These are phyloP conservation scores for Andricus curvator DNA, from an alignment of 2,888 invertebrate species.

Conservation along the genomic window DNA sequence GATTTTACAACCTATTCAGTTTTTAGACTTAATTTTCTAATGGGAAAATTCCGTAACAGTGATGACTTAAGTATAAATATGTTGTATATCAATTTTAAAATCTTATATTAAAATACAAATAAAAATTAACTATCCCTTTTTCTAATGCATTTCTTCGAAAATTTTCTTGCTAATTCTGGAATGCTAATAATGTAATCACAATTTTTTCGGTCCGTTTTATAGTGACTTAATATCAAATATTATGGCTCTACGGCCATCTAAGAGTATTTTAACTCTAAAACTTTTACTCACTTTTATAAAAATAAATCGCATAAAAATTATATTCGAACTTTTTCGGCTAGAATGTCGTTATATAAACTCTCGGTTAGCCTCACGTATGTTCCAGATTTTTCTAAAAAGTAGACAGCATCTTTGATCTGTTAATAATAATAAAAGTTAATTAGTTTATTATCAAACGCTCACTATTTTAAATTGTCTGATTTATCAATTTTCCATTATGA, in stretches of 20 bases:
- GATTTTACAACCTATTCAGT: background rate
- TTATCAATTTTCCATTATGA: no score
- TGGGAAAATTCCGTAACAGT: background rate
- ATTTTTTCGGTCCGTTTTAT: background rate
- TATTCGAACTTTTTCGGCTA: constrained; percentile 61
- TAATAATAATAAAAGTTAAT: constrained; percentile 63
- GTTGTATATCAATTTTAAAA: background rate
- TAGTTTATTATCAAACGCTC: no score
- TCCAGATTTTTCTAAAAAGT: constrained; percentile 82
- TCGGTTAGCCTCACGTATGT: constrained; percentile 83
- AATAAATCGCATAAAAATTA: background rate
- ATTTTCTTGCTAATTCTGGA: background rate
- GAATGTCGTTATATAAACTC: constrained; percentile 82
- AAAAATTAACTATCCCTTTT: background rate
- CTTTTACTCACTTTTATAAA: background rate
- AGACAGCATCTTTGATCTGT: constrained; percentile 86
- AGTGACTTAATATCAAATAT: background rate
- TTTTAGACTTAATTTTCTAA: background rate
- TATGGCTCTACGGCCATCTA: background rate
- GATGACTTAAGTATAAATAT: background rate
- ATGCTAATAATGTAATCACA: constrained; percentile 14
- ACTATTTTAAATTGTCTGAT: no score
- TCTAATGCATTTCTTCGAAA: background rate
- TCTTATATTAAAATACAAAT: background rate
- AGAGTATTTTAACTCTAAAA: constrained; percentile 9